These are phyloP conservation scores for Daboia siamensis DNA, from an alignment of 2,113 vertebrate genomes.

Conservation along the genomic window DNA sequence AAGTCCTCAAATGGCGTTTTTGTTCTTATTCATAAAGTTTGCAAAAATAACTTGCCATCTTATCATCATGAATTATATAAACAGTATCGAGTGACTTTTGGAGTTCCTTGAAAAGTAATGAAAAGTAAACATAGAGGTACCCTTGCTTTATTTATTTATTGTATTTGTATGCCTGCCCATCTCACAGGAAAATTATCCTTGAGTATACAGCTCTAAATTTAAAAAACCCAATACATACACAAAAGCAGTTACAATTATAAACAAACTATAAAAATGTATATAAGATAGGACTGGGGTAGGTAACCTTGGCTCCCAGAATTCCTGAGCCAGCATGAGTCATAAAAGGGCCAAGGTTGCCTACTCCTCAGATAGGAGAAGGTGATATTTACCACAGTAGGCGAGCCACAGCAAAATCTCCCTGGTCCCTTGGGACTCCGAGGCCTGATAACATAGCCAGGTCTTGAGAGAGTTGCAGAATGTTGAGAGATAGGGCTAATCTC, in stretches of 20 bases:
- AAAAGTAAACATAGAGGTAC: neutral
- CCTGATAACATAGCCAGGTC: neutral
- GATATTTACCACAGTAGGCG: neutral
- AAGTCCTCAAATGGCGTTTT: neutral
- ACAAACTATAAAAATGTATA: neutral
- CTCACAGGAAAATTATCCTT: neutral
- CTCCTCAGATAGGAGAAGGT: neutral
- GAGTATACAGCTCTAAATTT: neutral
- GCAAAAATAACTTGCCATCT: neutral
- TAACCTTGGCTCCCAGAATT: too few species aligned
- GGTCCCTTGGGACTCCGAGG: neutral
- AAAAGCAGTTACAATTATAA: neutral
- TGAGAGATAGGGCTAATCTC: neutral
- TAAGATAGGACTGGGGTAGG: neutral
- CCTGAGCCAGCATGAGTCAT: too few species aligned
- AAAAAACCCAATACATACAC: neutral
- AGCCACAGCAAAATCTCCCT: neutral
- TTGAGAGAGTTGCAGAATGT: neutral
- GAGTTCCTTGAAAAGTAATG: neutral
- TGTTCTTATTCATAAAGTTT: neutral
- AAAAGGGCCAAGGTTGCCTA: too few species aligned
- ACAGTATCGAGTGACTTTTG: neutral
- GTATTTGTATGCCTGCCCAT: neutral
- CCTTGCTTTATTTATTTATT: neutral
- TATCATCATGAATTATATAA: neutral